Conservation (phyloP, 2,888 invertebrate genomes). For the Phyllotreta cruciferae region DNA sequence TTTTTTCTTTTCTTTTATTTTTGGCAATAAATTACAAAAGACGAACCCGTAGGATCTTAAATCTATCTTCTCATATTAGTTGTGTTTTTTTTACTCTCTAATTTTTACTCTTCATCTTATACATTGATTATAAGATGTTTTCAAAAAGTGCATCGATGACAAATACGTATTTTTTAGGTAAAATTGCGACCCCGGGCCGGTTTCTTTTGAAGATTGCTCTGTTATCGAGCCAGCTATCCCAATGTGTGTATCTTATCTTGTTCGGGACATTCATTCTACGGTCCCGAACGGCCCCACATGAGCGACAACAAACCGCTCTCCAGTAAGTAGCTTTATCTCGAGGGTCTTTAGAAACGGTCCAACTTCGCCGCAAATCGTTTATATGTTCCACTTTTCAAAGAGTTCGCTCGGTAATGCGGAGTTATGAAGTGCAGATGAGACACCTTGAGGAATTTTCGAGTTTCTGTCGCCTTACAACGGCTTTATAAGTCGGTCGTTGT, state of each 20-base stretch:
- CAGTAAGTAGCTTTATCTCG: conserved; percentile 19
- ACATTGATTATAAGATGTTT: no score
- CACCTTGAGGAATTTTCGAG: conserved; percentile 35
- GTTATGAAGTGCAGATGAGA: conserved; percentile 42
- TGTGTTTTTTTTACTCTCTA: no score
- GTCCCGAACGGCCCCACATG: conserved; percentile 5
- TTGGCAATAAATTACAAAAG: no score
- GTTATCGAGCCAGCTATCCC: no score
- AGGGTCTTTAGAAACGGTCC: conserved; percentile 14
- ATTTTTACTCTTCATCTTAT: no score
- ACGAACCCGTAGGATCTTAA: no score
- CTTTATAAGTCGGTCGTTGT: conserved; percentile 27
- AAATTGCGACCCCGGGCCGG: neutral
- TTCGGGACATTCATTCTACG: conserved; percentile 10
- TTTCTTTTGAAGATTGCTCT: neutral
- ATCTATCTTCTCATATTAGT: no score
- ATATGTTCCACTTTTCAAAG: conserved; percentile 46
- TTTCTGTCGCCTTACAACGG: conserved; percentile 31
- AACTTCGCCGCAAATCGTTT: conserved; percentile 46
- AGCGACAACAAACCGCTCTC: conserved; percentile 19
- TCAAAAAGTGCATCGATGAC: no score
- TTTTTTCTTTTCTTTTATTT: no score
- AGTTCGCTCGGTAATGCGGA: conserved; percentile 38
- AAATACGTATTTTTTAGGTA: no score
- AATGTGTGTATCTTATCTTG: conserved; percentile 21